Percentiles rank a stretch among this genome's conserved stretches.
Conservation (phyloP, 2,888 invertebrate species). For the Melanargia galathea region DNA sequence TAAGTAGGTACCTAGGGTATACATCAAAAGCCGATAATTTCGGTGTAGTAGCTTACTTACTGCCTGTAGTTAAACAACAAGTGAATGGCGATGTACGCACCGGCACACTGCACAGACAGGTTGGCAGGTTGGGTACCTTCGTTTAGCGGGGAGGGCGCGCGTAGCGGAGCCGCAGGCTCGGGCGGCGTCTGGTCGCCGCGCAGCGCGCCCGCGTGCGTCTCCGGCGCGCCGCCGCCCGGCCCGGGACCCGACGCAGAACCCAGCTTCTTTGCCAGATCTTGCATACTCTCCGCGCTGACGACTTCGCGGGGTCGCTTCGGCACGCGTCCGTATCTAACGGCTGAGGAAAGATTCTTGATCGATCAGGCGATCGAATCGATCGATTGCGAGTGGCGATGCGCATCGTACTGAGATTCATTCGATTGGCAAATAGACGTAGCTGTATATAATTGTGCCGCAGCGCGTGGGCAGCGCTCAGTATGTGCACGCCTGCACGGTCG, state of each 20-base stretch:
- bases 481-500: not conserved
- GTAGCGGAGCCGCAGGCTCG: conserved; percentile 86
- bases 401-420: conserved; percentile 49
- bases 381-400: conserved; percentile 46
- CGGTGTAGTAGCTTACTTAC: no score
- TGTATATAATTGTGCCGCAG: no score
- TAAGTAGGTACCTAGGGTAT: no score
- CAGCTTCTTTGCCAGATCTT: conserved; percentile 49
- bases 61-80: no score
- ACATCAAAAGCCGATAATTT: no score
- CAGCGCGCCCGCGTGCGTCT: conserved; percentile 43
- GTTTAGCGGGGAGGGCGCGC: no score
- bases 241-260: conserved; percentile 5
- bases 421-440: conserved; percentile 65
- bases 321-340: conserved; percentile 97
- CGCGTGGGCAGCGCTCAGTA: no score
- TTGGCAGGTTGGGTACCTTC: no score
- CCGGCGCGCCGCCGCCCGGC: conserved; percentile 45
- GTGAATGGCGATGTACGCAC: no score
- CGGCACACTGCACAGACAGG: no score
- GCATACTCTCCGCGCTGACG: conserved; percentile 49
- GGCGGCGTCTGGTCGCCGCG: conserved; percentile 48
- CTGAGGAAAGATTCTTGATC: conserved; percentile 76
- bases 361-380: not conserved
- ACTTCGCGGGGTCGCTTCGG: conserved; percentile 94